Conservation (phyloP, 2,113 vertebrate species). For the human region DNA sequence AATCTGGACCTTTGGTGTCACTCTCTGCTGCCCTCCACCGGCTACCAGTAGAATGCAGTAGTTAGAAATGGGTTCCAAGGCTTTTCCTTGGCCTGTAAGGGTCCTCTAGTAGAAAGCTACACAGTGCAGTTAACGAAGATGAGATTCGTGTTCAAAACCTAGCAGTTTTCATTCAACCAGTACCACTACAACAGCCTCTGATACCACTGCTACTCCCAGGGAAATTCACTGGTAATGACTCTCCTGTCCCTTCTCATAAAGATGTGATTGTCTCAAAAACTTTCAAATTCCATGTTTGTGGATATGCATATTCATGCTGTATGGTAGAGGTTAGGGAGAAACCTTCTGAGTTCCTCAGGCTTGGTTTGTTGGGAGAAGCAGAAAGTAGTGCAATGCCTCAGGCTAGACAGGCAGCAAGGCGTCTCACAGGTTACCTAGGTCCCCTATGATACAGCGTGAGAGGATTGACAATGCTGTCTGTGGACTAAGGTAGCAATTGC, state of each 20-base stretch:
- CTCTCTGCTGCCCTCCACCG: conserved; percentile 74
- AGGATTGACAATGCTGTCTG: neutral
- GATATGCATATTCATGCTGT: neutral
- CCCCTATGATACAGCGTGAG: neutral
- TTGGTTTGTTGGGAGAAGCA: neutral
- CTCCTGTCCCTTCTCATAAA: neutral
- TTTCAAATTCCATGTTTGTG: neutral
- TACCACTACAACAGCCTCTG: neutral
- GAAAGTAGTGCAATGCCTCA: neutral
- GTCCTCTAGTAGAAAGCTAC: neutral
- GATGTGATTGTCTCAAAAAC: neutral
- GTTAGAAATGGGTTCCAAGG: neutral
- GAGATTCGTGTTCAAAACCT: neutral
- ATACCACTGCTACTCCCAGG: neutral
- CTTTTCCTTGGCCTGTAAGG: neutral
- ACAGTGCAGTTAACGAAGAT: neutral
- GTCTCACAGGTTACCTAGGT: neutral
- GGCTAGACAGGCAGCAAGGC: neutral
- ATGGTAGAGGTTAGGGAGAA: neutral
- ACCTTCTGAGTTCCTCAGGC: neutral
- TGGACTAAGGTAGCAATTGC: neutral
- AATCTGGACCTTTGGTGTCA: conserved; percentile 47
- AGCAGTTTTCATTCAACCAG: neutral
- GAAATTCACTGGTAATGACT: neutral
- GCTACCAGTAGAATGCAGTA: neutral